Conservation (phyloP, 2,888 invertebrate genomes). For the Cephus rjabovi region DNA sequence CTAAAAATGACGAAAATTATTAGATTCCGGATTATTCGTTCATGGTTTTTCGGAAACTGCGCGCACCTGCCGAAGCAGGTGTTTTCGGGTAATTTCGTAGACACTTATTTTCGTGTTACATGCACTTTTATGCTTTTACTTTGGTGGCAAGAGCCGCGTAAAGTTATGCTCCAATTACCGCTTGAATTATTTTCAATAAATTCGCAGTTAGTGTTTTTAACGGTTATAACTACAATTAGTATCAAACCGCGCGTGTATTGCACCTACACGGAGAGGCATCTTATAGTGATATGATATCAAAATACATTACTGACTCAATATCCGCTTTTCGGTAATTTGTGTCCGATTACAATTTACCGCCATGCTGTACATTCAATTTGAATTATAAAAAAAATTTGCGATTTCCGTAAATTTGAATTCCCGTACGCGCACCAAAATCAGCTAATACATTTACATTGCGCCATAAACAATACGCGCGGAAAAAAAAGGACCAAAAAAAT, state of each 20-base stretch:
- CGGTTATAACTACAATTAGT: neutral
- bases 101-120: neutral
- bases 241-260: neutral
- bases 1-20: neutral
- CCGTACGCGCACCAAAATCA: neutral
- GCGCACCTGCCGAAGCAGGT: neutral
- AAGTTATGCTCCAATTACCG: neutral
- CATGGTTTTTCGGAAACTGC: neutral
- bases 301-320: neutral
- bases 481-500: neutral
- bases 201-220: neutral
- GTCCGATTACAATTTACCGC: neutral
- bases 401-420: neutral
- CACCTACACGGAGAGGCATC: neutral
- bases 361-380: neutral
- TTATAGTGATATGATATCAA: neutral
- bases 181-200: neutral
- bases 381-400: neutral
- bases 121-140: neutral
- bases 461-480: neutral
- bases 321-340: neutral
- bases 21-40: neutral
- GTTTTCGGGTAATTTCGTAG: neutral
- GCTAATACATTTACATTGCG: neutral
- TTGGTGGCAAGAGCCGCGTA: neutral